These are phyloP conservation scores for Colossoma macropomum DNA, from an alignment of 2,113 vertebrate species.

Conservation along the genomic window DNA sequence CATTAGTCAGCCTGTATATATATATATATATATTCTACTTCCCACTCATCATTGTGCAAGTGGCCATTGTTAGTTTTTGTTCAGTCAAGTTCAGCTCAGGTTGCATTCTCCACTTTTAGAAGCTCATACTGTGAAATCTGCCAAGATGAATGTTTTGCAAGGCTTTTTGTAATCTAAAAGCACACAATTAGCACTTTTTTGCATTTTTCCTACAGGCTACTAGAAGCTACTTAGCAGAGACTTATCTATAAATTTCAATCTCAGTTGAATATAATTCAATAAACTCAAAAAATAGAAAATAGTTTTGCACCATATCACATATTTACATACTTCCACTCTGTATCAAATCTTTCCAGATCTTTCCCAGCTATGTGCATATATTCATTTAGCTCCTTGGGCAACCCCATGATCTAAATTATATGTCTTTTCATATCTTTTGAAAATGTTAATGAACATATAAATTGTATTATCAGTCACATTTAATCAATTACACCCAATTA, in stretches of 20 bases:
- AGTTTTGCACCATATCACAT: too few species aligned
- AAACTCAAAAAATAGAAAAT: too few species aligned
- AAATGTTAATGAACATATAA: too few species aligned
- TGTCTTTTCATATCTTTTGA: too few species aligned
- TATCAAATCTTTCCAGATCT: too few species aligned
- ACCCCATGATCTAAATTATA: too few species aligned
- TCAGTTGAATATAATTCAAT: too few species aligned
- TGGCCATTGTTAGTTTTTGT: background rate
- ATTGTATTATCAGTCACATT: too few species aligned
- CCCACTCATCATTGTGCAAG: background rate
- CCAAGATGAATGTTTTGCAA: background rate
- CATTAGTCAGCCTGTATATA: background rate
- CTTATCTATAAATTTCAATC: background rate
- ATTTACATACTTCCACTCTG: too few species aligned
- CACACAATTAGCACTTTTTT: background rate
- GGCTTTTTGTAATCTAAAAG: background rate
- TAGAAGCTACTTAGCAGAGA: background rate
- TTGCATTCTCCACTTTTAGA: background rate
- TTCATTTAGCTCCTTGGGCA: too few species aligned
- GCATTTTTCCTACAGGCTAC: background rate
- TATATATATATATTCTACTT: background rate
- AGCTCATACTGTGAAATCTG: background rate
- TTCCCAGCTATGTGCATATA: too few species aligned
- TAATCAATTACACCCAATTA: too few species aligned
- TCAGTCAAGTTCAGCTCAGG: slow-evolving; percentile 12